A percentile compares a stretch with the other conserved stretches of the same genome.
These are phyloP conservation scores for Anoplophora glabripennis DNA, from an alignment of 1,140 invertebrate genomes.

Conservation along the genomic window DNA sequence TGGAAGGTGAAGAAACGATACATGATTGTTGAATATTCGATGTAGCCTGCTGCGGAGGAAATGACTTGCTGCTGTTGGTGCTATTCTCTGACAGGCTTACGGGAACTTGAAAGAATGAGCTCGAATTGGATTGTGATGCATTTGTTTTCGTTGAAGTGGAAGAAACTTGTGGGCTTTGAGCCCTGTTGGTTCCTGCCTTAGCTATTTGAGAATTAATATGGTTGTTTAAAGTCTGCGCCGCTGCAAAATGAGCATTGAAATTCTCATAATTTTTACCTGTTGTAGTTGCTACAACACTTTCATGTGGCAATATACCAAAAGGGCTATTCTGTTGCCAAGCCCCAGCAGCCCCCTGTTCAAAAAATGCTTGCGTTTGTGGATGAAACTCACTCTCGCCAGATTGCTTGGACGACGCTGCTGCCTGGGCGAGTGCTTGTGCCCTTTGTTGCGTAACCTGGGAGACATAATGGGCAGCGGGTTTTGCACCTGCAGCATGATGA, in stretches of 20 bases:
- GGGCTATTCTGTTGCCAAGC: constrained; percentile 70
- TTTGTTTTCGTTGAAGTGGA: constrained; percentile 55
- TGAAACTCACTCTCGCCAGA: constrained; percentile 55
- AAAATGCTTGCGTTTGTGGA: constrained; percentile 58
- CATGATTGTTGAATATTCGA: constrained; percentile 66
- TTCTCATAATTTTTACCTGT: constrained; percentile 64
- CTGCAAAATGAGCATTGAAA: constrained; percentile 60
- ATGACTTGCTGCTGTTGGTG: constrained; percentile 48
- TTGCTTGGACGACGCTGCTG: constrained; percentile 54
- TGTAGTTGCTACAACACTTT: constrained; percentile 68
- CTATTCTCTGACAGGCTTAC: constrained; percentile 54
- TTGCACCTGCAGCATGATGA: constrained; percentile 58
- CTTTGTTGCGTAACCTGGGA: constrained; percentile 50
- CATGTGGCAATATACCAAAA: constrained; percentile 74
- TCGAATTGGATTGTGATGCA: constrained; percentile 54
- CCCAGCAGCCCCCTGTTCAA: constrained; percentile 59
- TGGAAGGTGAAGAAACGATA: constrained; percentile 64
- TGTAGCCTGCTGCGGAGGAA: constrained; percentile 54
- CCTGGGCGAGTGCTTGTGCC: constrained; percentile 45
- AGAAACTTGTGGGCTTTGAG: constrained; percentile 58
- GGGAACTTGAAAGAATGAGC: constrained; percentile 63
- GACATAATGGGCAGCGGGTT: constrained; percentile 33
- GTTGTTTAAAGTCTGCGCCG: constrained; percentile 57
- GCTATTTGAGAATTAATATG: constrained; percentile 61
- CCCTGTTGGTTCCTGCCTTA: constrained; percentile 48